phyloP scores from a whole-genome alignment of 2,797 vertebrate genomes.

The Aselliscus stoliczkanus region DNA sequence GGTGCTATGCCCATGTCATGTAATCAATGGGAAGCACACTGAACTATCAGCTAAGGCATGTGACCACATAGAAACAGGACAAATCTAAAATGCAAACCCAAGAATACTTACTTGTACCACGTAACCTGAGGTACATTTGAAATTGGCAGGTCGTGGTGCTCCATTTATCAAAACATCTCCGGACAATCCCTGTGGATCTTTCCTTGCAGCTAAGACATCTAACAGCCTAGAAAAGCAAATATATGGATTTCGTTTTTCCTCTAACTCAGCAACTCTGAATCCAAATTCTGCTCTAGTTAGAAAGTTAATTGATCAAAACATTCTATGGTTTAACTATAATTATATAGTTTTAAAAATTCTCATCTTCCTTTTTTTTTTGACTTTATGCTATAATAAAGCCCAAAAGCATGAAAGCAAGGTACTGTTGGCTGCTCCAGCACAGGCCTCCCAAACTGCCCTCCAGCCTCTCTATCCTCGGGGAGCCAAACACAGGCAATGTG shows the following conservation, averaged over 20 bases:
- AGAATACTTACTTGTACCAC: constrained; percentile 80
- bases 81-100: background rate
- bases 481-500: background rate
- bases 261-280: background rate
- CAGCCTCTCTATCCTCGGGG: background rate
- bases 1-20: background rate
- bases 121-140: constrained; percentile 84
- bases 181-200: constrained; percentile 79
- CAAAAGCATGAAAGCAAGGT: background rate
- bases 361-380: background rate
- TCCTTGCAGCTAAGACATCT: constrained; percentile 84
- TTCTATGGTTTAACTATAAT: background rate
- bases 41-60: background rate
- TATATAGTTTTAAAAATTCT: background rate
- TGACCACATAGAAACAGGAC: background rate
- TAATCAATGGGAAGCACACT: background rate
- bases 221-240: constrained; percentile 76
- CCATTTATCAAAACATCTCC: constrained; percentile 84
- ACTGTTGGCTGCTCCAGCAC: background rate
- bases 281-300: background rate
- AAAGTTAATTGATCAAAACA: background rate
- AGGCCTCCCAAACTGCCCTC: background rate
- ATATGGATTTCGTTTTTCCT: background rate
- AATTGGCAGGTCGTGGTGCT: constrained; percentile 81
- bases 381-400: background rate